Evolutionary conservation across 2,888 invertebrate species (phyloP), one percentile per base, ranked within the genome.

Genomic region (Chydorus sphaericus): DNA sequence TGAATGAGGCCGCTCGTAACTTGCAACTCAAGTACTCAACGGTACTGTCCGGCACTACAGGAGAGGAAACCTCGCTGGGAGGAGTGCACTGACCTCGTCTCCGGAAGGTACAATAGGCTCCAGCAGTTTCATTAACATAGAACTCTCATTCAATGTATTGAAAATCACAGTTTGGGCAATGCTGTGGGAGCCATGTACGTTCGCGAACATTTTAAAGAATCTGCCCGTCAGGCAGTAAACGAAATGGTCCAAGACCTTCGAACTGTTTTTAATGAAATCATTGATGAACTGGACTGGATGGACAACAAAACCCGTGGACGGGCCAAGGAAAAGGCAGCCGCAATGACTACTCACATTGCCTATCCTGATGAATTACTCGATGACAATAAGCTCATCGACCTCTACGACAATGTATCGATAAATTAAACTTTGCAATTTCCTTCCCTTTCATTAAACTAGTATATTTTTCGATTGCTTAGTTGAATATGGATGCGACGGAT

Each of bases 291-390:
- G 14, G 83, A 85, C 49, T 96, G 94, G 94, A 94, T 96, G 94
- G 93, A 94, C 66, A 79, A 80, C 0, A 71, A 75, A 61, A 94
- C 94, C 0, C 81, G 66, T 51, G 69, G 73, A 61, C 80, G 81
- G 56, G 90, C 89, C 0, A 68, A 87, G 58, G 80, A 82, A 58
- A 91, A 91, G 67, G 83, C 87, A 0, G 78, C 79, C 57, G 77
- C 82, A 0, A 92, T 94, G 84, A 76, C 82, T 2, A 81, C 87
- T 0, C 88, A 92, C 68, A 92, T 94, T 65, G 93, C 90, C 0
- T 93, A 93, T 69, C 93, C 93, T 1, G 84, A 84, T 63, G 92
- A 91, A 69, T 78, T 93, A 66, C 73, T 92, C 51, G 82, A 91
- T 64, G 77, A 90, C 63, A 73, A 76, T 2, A 89, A 88, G 67